Evolutionary conservation across 2,888 invertebrate species (phyloP), one percentile per base, ranked within the genome.

Genomic region (Nysson spinosus): DNA sequence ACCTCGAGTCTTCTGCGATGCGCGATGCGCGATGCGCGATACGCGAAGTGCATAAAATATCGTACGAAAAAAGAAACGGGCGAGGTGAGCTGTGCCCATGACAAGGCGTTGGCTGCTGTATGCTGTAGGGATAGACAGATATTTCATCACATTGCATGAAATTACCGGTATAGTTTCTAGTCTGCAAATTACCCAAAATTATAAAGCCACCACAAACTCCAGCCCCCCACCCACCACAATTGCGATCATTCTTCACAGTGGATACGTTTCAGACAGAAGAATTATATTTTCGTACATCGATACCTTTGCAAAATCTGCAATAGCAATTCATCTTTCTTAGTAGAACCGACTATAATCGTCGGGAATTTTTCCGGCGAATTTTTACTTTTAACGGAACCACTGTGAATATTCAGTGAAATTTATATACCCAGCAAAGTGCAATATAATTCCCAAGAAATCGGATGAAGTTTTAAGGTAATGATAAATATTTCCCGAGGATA

Each of bases 101-200:
- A 75, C 79, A 81, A 77, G 79, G 72, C 76, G 83, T 76, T 82
- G 84, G 72, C 77, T 83, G 83, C 82, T 80, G 83, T 82, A 80
- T 78, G 83, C 86, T 87, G 87, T 86, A 82, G 87, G 84, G 82
- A 87, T 87, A 87, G 86, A 86, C 79, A 86, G 78, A 85, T 75
- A 86, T 76, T 74, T 81, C 78, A 71, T 83, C 78, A 83, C 76
- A 82, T 80, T 78, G 73, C 75, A 83, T 79, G 65, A 67, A 68
- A 62, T 75, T 79, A 72, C 32, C 62, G 72, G 74, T 57, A 55
- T 64, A 58, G 60, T 58, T n/a, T n/a, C 42, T 50, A 51, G 57
- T 73, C 71, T 69, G 75, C 42, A 69, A 72, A 72, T 69, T 57
- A 65, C 61, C 65, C 68, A 51, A 72, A 39, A 69, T 77, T 71